These are phyloP conservation scores for Drosophila borborema DNA, from an alignment of 2,888 invertebrate species.

Conservation along the genomic window DNA sequence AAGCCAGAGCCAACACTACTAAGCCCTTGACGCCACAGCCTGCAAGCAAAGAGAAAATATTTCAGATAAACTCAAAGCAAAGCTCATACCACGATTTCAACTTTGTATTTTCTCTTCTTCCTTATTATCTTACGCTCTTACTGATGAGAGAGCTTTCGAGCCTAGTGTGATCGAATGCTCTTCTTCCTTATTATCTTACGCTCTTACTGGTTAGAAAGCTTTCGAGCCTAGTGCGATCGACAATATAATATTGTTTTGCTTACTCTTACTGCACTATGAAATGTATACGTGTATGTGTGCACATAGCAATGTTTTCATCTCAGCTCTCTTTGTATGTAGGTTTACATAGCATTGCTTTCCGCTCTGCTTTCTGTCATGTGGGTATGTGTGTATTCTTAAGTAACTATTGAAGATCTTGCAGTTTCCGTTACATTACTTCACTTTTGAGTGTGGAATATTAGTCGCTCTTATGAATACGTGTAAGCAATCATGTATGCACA, in stretches of 20 bases:
- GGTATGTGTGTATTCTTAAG: background rate
- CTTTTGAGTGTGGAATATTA: background rate
- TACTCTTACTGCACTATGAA: background rate
- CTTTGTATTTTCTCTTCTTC: background rate
- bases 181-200: too few species aligned
- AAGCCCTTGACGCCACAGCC: slow-evolving; percentile 88
- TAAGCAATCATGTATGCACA: background rate
- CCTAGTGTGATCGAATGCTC: background rate
- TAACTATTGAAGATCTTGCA: background rate
- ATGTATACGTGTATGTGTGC: too few species aligned
- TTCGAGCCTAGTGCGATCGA: background rate
- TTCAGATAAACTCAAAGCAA: background rate
- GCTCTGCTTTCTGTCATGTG: too few species aligned
- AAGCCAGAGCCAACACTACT: slow-evolving; percentile 88
- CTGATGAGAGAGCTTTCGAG: background rate
- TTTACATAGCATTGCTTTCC: too few species aligned
- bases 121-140: background rate
- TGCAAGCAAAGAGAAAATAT: slow-evolving; percentile 59
- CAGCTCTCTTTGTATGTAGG: too few species aligned
- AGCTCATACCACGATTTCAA: too few species aligned
- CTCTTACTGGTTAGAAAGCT: background rate
- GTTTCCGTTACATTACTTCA: background rate
- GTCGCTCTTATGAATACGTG: background rate
- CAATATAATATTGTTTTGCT: too few species aligned
- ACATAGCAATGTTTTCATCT: too few species aligned